Evolutionary conservation across 92 coral and sea anemone species (phyloP), one percentile per base, ranked within the genome.

Genomic region (Bergia sp.): DNA sequence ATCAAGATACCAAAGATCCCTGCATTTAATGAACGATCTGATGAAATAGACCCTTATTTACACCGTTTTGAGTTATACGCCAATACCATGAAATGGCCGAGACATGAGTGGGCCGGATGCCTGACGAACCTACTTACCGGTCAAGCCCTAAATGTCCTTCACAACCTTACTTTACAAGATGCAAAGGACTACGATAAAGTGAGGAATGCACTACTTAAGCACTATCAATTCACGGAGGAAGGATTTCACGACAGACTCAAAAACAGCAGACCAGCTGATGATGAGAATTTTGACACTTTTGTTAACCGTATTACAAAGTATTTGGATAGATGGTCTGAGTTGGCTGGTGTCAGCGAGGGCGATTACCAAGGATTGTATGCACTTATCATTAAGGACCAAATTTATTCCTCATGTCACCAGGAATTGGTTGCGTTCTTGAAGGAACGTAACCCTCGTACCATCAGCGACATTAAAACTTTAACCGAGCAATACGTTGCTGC

Each of bases 11-110:
- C 75, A 13, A 69, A 69, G 75, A 13, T 69, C 37, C 75, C 75
- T n/a, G 37, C 80, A 0, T 85, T 85, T 73, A 77, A 85, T n/a
- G 88, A 73, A 16, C 73, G 76, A 49, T 77, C 47, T 42, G 88
- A 85, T 73, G 76, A 77, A 21, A 73, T 85, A 3, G 88, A 85
- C 39, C 79, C 88, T 10, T 85, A 85, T 49, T 20, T 85, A 2
- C 79, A 75, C 3, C 73, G 88, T 42, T 85, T 72, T 72, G 88
- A 85, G 77, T 74, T 75, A n/a, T 85, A 85, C 65, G 88, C 88
- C 58, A 73, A 71, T 5, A 65, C 57, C 40, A 71, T 64, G 80
- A 18, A 73, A 43, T 85, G 88, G 88, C 79, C 88, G 20, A 3
- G 1, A 1, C 40, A 44, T 37, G 88, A 82, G 75, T 82, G 86